phyloP scores from a whole-genome alignment of 2,797 vertebrate species.

The Gambusia yucatana region DNA sequence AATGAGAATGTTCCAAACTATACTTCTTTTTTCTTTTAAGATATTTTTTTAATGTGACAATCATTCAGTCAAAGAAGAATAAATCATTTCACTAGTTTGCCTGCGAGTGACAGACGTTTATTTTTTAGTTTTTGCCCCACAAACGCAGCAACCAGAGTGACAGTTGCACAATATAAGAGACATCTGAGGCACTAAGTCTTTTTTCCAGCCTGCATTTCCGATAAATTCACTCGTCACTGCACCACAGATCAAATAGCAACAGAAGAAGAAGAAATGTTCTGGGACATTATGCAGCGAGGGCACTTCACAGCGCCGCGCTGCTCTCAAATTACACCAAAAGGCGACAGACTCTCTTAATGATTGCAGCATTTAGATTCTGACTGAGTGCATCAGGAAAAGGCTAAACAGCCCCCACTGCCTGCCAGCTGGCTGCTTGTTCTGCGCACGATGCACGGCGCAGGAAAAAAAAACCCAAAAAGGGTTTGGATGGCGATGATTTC shows the following conservation, averaged over 20 bases:
- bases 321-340: constrained; percentile 44
- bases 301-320: constrained; percentile 40
- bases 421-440: constrained; percentile 58
- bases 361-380: constrained; percentile 51
- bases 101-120: constrained; percentile 42
- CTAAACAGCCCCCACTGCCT: constrained; percentile 27
- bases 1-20: background rate
- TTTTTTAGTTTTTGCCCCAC: constrained; percentile 25
- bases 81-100: constrained; percentile 28
- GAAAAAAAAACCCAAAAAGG: constrained; percentile 3
- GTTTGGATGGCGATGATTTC: constrained; percentile 25
- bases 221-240: background rate
- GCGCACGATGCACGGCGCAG: constrained; percentile 28
- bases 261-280: constrained; percentile 16
- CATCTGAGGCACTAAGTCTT: background rate
- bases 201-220: background rate
- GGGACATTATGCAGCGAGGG: constrained; percentile 32
- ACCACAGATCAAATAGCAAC: constrained; percentile 16
- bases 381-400: constrained; percentile 42
- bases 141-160: constrained; percentile 21
- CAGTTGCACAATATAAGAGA: constrained; percentile 29
- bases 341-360: constrained; percentile 45
- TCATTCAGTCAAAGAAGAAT: constrained; percentile 30
- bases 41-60: constrained; percentile 33
- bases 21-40: background rate